Conservation (phyloP, 2,797 vertebrate genomes). For the Merluccius polli region DNA sequence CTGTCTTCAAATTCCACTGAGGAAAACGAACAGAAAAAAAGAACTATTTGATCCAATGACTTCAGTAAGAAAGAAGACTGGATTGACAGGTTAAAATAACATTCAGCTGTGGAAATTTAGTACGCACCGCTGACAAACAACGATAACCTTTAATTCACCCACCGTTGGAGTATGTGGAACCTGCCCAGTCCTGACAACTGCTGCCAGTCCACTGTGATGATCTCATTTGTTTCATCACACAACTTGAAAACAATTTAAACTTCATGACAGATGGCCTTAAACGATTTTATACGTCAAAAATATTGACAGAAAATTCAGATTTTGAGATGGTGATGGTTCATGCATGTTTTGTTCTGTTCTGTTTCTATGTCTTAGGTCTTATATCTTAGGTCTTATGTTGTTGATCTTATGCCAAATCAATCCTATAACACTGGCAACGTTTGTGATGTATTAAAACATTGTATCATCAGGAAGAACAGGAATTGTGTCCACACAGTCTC, state of each 20-base stretch:
- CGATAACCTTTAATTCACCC: constrained; percentile 63
- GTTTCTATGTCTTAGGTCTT: background rate
- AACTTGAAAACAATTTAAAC: constrained; percentile 56
- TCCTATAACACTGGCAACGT: background rate
- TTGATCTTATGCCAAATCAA: background rate
- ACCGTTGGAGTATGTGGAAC: constrained; percentile 35
- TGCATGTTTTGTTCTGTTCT: background rate
- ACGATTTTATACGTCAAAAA: constrained; percentile 17
- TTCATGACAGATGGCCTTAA: constrained; percentile 45
- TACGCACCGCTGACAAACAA: constrained; percentile 36
- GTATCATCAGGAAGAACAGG: background rate
- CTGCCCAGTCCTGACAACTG: constrained; percentile 63
- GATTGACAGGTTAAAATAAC: constrained; percentile 44
- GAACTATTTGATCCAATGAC: constrained; percentile 37
- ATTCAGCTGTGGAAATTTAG: constrained; percentile 36
- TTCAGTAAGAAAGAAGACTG: constrained; percentile 29
- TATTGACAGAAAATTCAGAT: constrained; percentile 17
- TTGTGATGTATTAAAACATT: background rate
- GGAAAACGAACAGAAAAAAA: constrained; percentile 26
- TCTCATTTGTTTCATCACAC: constrained; percentile 49
- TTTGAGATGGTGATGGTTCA: constrained; percentile 15
- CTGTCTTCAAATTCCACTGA: background rate
- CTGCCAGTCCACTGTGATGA: constrained; percentile 40
- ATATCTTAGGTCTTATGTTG: background rate
- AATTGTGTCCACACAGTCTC: background rate